Evolutionary conservation across 2,888 invertebrate species (phyloP).

Genomic region (Timandra comae): DNA sequence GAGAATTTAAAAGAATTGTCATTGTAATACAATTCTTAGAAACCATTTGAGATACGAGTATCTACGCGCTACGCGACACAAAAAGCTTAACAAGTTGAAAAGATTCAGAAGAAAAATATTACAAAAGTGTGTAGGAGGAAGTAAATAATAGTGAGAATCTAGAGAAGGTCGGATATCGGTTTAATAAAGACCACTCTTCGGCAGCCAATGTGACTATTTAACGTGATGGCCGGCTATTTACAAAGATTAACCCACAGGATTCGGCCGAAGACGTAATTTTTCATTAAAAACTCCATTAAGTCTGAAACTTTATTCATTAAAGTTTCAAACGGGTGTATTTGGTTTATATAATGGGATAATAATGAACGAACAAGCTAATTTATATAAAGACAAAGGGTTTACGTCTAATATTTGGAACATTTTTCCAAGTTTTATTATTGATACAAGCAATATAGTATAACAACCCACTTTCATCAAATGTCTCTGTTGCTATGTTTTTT

Average conservation of each 20-base stretch:
- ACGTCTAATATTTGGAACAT: too few relatives aligned
- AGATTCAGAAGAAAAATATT: too few relatives aligned
- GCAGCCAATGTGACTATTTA: slow-evolving; percentile 41
- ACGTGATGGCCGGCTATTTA: slow-evolving; percentile 44
- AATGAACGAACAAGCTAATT: slow-evolving; percentile 16
- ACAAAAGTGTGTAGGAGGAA: slow-evolving; percentile 15
- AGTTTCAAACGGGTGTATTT: slow-evolving; percentile 20
- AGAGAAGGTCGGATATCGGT: slow-evolving; percentile 38
- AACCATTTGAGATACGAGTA: too few relatives aligned
- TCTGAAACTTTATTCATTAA: slow-evolving; percentile 29
- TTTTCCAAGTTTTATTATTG: too few relatives aligned
- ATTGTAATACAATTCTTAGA: too few relatives aligned
- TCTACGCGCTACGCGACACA: too few relatives aligned
- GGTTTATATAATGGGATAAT: slow-evolving; percentile 17
- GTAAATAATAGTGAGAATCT: not conserved
- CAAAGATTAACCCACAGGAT: slow-evolving; percentile 42
- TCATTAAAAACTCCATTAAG: slow-evolving; percentile 39
- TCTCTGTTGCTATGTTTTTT: too few relatives aligned
- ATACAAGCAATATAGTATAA: too few relatives aligned
- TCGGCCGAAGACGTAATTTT: slow-evolving; percentile 37
- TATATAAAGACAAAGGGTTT: slow-evolving; percentile 1
- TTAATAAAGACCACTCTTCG: slow-evolving; percentile 51
- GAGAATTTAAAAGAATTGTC: too few relatives aligned
- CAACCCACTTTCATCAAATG: too few relatives aligned
- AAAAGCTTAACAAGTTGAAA: too few relatives aligned